Base-by-base conservation (phyloP, 2,888 invertebrate genomes). In the Drosophila kanekoi region DNA sequence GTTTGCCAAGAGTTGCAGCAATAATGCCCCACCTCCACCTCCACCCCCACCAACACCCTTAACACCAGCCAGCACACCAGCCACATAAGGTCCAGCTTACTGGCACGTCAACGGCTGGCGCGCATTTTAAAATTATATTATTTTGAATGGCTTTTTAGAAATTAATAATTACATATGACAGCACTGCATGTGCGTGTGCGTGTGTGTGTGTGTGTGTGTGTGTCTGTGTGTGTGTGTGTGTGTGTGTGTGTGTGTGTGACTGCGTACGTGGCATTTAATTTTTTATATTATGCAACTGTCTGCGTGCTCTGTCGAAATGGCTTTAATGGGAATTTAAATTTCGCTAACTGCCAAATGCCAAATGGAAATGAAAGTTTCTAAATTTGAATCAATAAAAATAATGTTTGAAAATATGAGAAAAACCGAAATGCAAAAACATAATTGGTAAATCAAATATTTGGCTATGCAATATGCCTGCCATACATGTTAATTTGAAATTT, bases 111-210 rank as follows among this genome's bases (percentile, higher is more conserved):
- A 61, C 83, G 65, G 44, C 62, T 48, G 41, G 44, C 54, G 60
- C 51, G 56, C 63, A 78, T 84, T 84, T 87, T 89, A 71, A 87
- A 89, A 84, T 84, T 86, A 88, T 88, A 88, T 86, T 87, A 89
- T 84, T 89, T 81, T 89, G 89, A 89, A 89, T 84, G 87, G 87
- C 87, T 89, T 84, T 83, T 89, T 89, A 87, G 89, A 84, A 84
- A 84, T 87, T 87, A 87, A 87, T 84, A 84, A 84, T 89, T 87
- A 87, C 89, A 84, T 72, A 71, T 83, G 89, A 81, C 89, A 70
- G 67, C 61, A 48, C 37, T 52, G 51, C 23, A 45, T 23, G 48
- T 48, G 41, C n/a, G n/a, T 35, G 8, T 44, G 33, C 37, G n/a
- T 33, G 33, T 32, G n/a, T 23, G 33, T 52, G 53, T 28, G 18